Evolutionary conservation across 2,113 vertebrate genomes (phyloP), one percentile per base, ranked within the genome.

Genomic region (Lycaon pictus): DNA sequence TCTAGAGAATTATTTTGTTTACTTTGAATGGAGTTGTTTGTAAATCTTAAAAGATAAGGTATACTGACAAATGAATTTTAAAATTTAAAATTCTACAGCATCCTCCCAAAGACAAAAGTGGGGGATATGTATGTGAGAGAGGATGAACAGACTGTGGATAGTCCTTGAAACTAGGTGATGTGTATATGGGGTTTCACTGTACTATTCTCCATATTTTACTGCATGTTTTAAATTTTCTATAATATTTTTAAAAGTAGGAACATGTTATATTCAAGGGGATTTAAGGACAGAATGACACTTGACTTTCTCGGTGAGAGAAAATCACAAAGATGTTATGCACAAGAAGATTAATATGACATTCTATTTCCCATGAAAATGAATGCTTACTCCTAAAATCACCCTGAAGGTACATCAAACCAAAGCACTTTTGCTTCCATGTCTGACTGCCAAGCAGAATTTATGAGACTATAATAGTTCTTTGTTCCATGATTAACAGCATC

Each of bases 371-470:
- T 77, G 67, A 87, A 98, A 88, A 90, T 74, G 53, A 93, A 74
- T 72, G n/a, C 85, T 93, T 95, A 69, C 60, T 88, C 87, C 65
- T 51, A 71, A 62, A 88, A 80, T 90, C 82, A 92, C 84, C 97
- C 90, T 62, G 51, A 96, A 96, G 92, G 87, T 29, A 92, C 25
- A 65, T 69, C 82, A 88, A 77, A 87, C 92, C 81, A 94, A 88
- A 97, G 83, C 62, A 93, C 58, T 93, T 95, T 87, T 93, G 62
- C 74, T 92, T 90, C 87, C 53, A 87, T 88, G 71, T 95, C 77
- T 72, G 74, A 76, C 51, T 91, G 80, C 95, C 95, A 67, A 77
- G 82, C 17, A 93, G 79, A 96, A 95, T 97, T 96, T 81, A 95
- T 95, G 87, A 82, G 71, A 93, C 77, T 93, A 0, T 74, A 87